phyloP scores from a whole-genome alignment of 2,797 vertebrate species.

The Alcedo quadribrachys region DNA sequence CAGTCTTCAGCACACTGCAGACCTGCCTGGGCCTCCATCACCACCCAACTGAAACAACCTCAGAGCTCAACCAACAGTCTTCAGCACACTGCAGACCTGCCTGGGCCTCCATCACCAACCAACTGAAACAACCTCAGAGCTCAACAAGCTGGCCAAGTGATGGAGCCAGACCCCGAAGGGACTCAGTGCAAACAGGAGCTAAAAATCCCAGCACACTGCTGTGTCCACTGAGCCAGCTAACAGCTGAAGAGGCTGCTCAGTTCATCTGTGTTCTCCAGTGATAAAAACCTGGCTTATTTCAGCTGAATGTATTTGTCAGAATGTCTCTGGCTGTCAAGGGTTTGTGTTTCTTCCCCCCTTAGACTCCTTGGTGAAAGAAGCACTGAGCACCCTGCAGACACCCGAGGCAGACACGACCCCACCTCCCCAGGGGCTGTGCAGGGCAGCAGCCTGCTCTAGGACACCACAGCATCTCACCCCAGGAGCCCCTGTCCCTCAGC shows the following conservation, averaged over 20 bases:
- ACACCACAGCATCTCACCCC: too few species aligned
- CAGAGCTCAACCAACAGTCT: neutral
- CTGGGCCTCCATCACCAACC: neutral
- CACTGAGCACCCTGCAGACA: neutral
- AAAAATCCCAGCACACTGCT: too few species aligned
- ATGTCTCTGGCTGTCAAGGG: neutral
- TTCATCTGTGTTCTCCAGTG: neutral
- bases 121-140: neutral
- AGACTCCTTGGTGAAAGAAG: neutral
- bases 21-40: neutral
- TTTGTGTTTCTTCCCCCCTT: neutral
- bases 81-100: neutral
- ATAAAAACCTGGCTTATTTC: neutral
- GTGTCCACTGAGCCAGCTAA: neutral
- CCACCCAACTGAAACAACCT: neutral
- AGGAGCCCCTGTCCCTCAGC: neutral
- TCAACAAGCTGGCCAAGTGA: neutral
- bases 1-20: neutral
- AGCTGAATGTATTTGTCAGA: neutral
- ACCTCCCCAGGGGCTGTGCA: neutral
- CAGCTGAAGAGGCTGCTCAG: neutral
- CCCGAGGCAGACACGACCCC: too few species aligned
- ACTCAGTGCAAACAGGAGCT: neutral
- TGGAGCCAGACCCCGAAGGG: neutral
- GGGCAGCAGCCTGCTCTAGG: neutral